Conservation (phyloP, 1,140 invertebrate species). For the Adoxophyes honmai region DNA sequence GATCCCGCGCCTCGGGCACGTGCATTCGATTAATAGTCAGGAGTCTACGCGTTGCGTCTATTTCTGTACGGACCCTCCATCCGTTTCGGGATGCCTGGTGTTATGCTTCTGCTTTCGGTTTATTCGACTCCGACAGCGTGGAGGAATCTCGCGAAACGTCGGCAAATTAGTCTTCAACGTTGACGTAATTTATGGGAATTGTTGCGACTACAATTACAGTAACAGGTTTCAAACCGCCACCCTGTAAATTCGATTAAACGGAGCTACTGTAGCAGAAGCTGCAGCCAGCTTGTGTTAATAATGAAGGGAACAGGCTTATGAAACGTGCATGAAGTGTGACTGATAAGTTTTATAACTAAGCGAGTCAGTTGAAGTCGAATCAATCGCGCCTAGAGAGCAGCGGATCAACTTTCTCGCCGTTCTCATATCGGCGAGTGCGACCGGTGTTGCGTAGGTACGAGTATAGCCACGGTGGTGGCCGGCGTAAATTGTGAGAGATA, state of each 20-base stretch:
- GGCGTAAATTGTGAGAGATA: constrained; percentile 2
- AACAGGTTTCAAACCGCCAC: no score
- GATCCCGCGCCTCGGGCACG: background rate
- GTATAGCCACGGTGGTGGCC: constrained; percentile 21
- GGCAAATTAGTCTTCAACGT: no score
- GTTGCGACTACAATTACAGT: no score
- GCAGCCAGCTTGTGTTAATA: no score
- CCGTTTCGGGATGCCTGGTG: background rate
- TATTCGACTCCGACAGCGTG: background rate
- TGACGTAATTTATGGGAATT: no score
- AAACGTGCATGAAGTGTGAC: background rate
- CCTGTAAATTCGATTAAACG: no score
- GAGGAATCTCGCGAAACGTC: no score
- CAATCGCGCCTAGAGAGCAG: constrained; percentile 51
- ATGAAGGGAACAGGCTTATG: no score
- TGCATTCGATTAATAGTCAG: constrained; percentile 6
- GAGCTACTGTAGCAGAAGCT: background rate
- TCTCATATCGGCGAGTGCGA: constrained; percentile 39
- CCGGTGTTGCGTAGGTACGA: constrained; percentile 36
- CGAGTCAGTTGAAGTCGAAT: constrained; percentile 23
- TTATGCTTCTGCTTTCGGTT: background rate
- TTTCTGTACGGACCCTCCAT: constrained; percentile 8
- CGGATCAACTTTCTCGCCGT: constrained; percentile 57
- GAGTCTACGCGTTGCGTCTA: constrained; percentile 9
- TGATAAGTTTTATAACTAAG: background rate